These are phyloP conservation scores for Aleiodes sp. DNA, from an alignment of 1,140 invertebrate species.

Conservation along the genomic window DNA sequence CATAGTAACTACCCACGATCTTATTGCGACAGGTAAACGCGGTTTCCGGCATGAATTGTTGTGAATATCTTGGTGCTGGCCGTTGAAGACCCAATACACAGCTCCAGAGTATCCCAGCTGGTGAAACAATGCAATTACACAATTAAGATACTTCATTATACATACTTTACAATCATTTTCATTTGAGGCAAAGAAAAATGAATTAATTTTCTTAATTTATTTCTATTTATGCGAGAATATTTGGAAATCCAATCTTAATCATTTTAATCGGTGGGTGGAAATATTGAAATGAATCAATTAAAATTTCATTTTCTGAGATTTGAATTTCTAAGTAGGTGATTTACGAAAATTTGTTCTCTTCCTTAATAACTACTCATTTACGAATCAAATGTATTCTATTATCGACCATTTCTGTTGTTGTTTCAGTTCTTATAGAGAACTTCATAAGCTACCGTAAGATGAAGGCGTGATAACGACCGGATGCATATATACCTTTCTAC, in stretches of 20 bases:
- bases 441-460: background rate
- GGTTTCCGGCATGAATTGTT: constrained; percentile 84
- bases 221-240: background rate
- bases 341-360: no score
- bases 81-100: constrained; percentile 58
- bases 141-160: constrained; percentile 23
- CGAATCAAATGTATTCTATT: background rate
- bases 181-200: background rate
- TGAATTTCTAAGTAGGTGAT: no score
- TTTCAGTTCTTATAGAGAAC: background rate
- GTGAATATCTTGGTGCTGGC: constrained; percentile 77
- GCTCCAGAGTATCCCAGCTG: constrained; percentile 52
- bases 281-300: no score
- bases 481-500: constrained; percentile 38
- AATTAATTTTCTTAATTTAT: background rate
- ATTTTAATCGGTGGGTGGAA: no score
- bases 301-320: no score
- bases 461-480: background rate
- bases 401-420: background rate
- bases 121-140: constrained; percentile 30
- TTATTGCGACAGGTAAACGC: constrained; percentile 87
- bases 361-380: no score
- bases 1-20: constrained; percentile 90
- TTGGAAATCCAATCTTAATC: constrained; percentile 11
- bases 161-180: constrained; percentile 6